Conservation (phyloP, 1,140 invertebrate genomes). For the Drosophila jambulina region DNA sequence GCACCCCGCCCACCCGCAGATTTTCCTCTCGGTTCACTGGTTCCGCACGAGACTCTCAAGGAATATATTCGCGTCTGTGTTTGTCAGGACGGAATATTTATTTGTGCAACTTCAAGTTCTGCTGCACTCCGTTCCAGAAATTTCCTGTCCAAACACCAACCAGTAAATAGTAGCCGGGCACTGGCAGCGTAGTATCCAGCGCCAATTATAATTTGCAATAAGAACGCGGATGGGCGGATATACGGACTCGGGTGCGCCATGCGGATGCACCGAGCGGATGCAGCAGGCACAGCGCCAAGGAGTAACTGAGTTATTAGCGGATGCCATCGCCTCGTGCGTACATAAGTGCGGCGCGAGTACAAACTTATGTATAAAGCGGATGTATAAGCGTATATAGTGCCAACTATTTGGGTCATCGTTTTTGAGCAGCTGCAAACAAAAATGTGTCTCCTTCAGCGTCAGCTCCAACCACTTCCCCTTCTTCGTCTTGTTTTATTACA, state of each 20-base stretch:
- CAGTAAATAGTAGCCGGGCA: conserved; percentile 32
- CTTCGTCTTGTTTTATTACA: background rate
- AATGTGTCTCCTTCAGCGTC: conserved; percentile 33
- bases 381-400: conserved; percentile 32
- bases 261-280: conserved; percentile 26
- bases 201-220: conserved; percentile 71
- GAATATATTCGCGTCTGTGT: conserved; percentile 39
- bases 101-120: conserved; percentile 35
- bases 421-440: conserved; percentile 44
- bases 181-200: conserved; percentile 34
- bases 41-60: conserved; percentile 29
- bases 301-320: conserved; percentile 74
- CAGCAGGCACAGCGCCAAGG: conserved; percentile 57
- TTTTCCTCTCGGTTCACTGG: conserved; percentile 35
- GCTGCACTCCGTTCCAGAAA: conserved; percentile 34
- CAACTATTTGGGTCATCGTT: conserved; percentile 69
- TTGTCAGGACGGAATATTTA: conserved; percentile 35
- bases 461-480: background rate
- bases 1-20: background rate
- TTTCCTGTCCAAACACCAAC: conserved; percentile 62
- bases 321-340: conserved; percentile 42
- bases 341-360: conserved; percentile 19
- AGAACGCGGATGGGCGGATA: conserved; percentile 8
- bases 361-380: conserved; percentile 38
- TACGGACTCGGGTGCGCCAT: conserved; percentile 1